A percentile compares a stretch with the other conserved stretches of the same genome.
phyloP scores from a whole-genome alignment of 2,888 invertebrate species.

The Tribolium freemani region DNA sequence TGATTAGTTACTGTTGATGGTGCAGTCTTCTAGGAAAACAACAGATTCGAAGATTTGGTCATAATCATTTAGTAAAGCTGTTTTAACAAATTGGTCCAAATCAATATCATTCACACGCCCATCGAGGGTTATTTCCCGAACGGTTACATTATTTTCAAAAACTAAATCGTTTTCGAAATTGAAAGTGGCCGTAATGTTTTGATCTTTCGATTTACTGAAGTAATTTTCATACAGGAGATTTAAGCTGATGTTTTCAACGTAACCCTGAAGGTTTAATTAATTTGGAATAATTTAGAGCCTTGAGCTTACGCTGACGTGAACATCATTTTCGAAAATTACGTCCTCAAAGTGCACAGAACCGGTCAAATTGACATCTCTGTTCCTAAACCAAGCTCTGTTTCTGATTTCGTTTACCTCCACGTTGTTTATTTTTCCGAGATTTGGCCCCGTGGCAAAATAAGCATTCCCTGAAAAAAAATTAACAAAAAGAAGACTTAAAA shows the following conservation, averaged over 20 bases:
- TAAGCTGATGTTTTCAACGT: constrained; percentile 68
- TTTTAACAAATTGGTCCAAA: constrained; percentile 66
- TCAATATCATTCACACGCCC: constrained; percentile 63
- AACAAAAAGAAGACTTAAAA: not conserved
- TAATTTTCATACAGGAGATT: constrained; percentile 68
- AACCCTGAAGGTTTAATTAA: constrained; percentile 64
- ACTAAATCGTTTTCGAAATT: constrained; percentile 65
- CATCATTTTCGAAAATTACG: constrained; percentile 59
- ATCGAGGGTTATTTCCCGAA: constrained; percentile 58
- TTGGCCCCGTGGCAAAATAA: constrained; percentile 66
- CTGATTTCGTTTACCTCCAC: constrained; percentile 61
- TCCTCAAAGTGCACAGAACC: constrained; percentile 60
- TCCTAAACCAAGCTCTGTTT: constrained; percentile 69
- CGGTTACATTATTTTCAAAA: constrained; percentile 63
- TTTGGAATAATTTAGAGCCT: not conserved
- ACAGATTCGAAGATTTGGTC: constrained; percentile 66
- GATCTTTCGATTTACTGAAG: constrained; percentile 70
- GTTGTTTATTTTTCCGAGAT: constrained; percentile 66
- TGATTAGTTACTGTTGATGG: constrained; percentile 52
- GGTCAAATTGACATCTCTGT: constrained; percentile 60
- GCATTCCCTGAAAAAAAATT: constrained; percentile 65
- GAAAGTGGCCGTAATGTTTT: constrained; percentile 67
- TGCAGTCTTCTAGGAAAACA: constrained; percentile 56
- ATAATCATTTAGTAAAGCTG: constrained; percentile 65
- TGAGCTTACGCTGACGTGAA: constrained; percentile 60